phyloP scores from a whole-genome alignment of 1,140 invertebrate genomes.

The Neomicropteryx cornuta region DNA sequence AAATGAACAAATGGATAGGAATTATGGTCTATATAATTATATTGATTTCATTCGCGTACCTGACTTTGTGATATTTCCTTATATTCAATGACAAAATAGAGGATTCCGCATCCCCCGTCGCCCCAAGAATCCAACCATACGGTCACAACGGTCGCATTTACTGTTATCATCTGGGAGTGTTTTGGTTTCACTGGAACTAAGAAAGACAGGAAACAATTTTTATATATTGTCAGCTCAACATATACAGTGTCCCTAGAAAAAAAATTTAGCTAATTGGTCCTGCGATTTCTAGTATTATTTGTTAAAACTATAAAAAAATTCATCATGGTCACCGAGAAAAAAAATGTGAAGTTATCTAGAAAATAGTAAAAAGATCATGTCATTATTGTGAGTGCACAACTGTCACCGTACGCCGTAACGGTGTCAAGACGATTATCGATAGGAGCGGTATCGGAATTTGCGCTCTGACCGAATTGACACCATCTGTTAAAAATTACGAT shows the following conservation, averaged over 20 bases:
- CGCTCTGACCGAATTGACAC: no score
- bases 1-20: neutral
- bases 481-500: no score
- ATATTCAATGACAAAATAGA: conserved; percentile 80
- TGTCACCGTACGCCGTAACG: no score
- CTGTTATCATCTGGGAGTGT: conserved; percentile 70
- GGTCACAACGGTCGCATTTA: conserved; percentile 82
- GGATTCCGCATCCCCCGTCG: conserved; percentile 80
- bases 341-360: no score
- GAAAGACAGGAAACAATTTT: conserved; percentile 16
- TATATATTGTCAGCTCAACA: conserved; percentile 1
- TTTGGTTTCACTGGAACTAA: conserved; percentile 66
- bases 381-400: no score
- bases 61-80: conserved; percentile 39
- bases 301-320: no score
- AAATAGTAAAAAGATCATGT: neutral
- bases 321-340: no score
- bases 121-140: conserved; percentile 81
- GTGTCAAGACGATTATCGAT: no score
- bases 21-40: neutral
- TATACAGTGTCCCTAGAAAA: no score
- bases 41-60: conserved; percentile 21
- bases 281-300: no score
- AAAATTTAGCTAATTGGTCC: no score
- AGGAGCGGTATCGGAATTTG: no score